Percentiles rank a stretch among this genome's conserved stretches.
These are phyloP conservation scores for Argyresthia albistria DNA, from an alignment of 2,888 invertebrate species.

Conservation along the genomic window DNA sequence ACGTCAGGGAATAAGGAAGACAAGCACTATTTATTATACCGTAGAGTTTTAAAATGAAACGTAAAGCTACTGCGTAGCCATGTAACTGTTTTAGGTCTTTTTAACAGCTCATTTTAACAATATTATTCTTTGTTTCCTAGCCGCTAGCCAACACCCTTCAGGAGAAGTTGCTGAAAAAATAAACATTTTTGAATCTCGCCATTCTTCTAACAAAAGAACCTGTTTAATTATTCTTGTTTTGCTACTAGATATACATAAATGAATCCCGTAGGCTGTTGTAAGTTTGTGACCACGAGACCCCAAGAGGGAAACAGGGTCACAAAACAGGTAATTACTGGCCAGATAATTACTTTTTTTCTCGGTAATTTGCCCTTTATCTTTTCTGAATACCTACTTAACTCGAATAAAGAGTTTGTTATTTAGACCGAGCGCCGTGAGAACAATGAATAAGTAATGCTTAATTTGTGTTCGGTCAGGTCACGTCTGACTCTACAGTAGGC, in stretches of 20 bases:
- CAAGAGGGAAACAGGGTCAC: slow-evolving; percentile 7
- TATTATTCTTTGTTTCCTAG: too few species aligned
- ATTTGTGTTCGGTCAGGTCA: too few species aligned
- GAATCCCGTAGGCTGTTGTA: slow-evolving; percentile 8
- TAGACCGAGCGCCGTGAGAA: too few species aligned
- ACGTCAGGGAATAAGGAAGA: neutral
- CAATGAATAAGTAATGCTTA: too few species aligned
- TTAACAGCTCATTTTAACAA: too few species aligned
- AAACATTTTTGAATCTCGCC: neutral
- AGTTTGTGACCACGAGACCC: neutral
- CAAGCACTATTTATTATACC: neutral
- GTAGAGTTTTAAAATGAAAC: neutral
- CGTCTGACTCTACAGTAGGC: too few species aligned
- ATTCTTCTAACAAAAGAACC: neutral
- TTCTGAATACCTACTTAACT: slow-evolving; percentile 9
- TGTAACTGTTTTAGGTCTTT: too few species aligned
- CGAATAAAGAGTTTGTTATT: neutral
- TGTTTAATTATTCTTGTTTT: slow-evolving; percentile 8
- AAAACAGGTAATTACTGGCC: slow-evolving; percentile 14
- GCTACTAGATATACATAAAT: too few species aligned
- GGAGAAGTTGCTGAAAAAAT: too few species aligned
- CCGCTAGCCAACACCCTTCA: too few species aligned
- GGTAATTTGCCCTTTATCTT: slow-evolving; percentile 14
- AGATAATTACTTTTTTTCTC: slow-evolving; percentile 13
- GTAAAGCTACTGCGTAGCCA: neutral